Base-by-base conservation (phyloP, 2,113 vertebrate species). In the Dicerorhinus sumatrensis region DNA sequence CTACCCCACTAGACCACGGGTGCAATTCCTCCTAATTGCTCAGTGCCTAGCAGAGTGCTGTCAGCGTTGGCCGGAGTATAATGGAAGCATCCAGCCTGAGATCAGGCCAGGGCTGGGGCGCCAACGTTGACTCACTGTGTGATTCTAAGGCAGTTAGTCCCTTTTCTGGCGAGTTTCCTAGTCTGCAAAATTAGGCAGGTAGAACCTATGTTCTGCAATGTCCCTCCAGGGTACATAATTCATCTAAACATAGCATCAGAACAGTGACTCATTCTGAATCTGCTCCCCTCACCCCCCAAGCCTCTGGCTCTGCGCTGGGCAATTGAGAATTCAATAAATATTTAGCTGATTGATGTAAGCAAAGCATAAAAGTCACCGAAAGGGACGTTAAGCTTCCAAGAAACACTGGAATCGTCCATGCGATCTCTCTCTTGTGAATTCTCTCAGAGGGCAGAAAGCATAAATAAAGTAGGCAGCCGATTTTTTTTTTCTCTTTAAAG, bases 391-490 rank as follows among this genome's bases (percentile, higher is more conserved):
- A 97, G 97, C 93, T 97, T 96, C 63, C 91, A 97, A 98, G 75
- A 92, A 87, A 75, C 77, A 84, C 98, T 89, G 91, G 82, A 96
- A 96, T 97, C 94, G 86, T 97, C 98, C 97, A 93, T 97, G 97
- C 98, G 98, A 97, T 98, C 98, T 98, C 96, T 72, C 96, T 98
- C 99, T 98, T 89, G 98, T 99, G 98, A 98, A 98, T 98, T 95
- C 97, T 89, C 87, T 97, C 72, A 84, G 98, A 97, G 89, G 93
- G 91, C n/a, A 67, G 89, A 25, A 79, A 17, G 63, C 90, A 93
- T 95, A 98, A 98, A 98, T 98, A 98, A 98, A 98, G 60, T 10
- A 95, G 84, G 89, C 18, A 77, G 81, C 98, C 69, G 96, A 97
- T 96, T 51, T 54, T 96, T 42, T 97, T 84, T 14, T 51, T 76